These are phyloP conservation scores for Dermatemys mawii DNA, from an alignment of 2,113 vertebrate species.

Conservation along the genomic window DNA sequence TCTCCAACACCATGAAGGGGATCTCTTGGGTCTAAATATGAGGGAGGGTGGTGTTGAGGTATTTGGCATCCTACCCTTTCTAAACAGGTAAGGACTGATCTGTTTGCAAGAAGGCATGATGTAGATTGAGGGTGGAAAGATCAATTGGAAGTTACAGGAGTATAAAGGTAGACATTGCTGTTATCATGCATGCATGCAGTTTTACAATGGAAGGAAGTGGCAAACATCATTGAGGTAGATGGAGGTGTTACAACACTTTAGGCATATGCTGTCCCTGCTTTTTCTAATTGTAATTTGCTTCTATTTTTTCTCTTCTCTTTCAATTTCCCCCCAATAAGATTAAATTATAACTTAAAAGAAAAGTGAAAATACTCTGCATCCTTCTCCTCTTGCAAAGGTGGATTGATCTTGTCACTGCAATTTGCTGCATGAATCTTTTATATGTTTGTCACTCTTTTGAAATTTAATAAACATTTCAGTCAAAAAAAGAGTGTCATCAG, in stretches of 20 bases:
- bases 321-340: constrained; percentile 40
- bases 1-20: not conserved
- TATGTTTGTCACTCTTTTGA: constrained; percentile 6
- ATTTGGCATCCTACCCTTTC: not conserved
- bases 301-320: not conserved
- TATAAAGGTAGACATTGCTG: not conserved
- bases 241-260: constrained; percentile 16
- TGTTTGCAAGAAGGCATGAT: not conserved
- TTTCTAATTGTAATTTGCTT: constrained; percentile 40
- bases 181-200: constrained; percentile 27
- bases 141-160: constrained; percentile 12
- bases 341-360: constrained; percentile 29
- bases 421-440: not conserved
- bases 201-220: constrained; percentile 42
- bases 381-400: not conserved
- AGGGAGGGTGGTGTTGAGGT: not conserved
- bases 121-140: not conserved
- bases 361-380: not conserved
- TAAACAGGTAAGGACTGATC: not conserved
- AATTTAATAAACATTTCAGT: not conserved
- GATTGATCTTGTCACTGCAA: not conserved
- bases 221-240: not conserved
- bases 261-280: constrained; percentile 35
- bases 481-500: not conserved
- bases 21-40: not conserved